phyloP scores from a whole-genome alignment of 2,113 vertebrate species.

The Peromyscus californicus region DNA sequence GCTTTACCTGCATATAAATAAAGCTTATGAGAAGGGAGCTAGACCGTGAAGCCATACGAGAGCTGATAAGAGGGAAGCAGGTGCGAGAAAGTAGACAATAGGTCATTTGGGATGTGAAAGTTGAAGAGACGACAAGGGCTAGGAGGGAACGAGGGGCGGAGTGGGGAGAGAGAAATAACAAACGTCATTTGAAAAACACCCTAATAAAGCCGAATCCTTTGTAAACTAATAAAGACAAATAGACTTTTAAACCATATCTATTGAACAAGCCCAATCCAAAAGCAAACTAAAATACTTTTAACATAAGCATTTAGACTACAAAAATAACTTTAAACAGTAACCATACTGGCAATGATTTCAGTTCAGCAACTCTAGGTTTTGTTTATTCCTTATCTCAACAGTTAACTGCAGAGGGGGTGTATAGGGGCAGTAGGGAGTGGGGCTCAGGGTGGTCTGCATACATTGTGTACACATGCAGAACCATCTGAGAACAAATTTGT shows the following conservation, averaged over 20 bases:
- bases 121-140: accelerated
- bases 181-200: neutral
- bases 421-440: too few relatives aligned
- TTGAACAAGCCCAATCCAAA: neutral
- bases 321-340: slow-evolving; percentile 45
- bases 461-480: neutral
- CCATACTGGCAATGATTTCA: neutral
- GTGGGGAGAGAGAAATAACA: neutral
- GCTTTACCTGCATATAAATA: too few relatives aligned
- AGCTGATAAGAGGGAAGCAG: too few relatives aligned
- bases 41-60: too few relatives aligned
- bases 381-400: neutral
- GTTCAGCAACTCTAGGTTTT: neutral
- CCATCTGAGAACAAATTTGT: neutral
- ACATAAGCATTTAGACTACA: neutral
- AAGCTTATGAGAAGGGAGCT: neutral
- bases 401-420: neutral
- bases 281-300: slow-evolving; percentile 31
- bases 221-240: too few relatives aligned
- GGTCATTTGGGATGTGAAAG: neutral
- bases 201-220: neutral
- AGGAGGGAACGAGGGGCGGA: too few relatives aligned
- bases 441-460: neutral
- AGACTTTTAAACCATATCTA: neutral
- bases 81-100: neutral